Evolutionary conservation across 2,113 vertebrate genomes (phyloP), one percentile per base, ranked within the genome.

Genomic region (Otocyon megalotis): DNA sequence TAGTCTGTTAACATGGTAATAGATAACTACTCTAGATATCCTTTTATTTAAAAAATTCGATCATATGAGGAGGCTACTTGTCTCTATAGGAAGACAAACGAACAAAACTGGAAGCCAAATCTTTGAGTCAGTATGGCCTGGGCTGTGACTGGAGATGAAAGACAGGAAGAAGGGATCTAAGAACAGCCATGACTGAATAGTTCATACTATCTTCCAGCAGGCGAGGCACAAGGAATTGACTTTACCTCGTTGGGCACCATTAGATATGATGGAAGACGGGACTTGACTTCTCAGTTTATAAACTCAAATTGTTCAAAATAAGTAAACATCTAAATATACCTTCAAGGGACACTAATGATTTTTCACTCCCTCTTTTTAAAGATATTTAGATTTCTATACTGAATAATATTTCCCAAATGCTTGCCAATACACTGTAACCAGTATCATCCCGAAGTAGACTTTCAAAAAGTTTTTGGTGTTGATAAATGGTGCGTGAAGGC

Each of bases 361-460:
- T 69, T 24, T 26, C 15, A 63, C 15, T 1, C n/a, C 17, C 8
- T 77, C 1, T 82, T 15, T 90, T 62, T 16, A 65, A 94, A 94
- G 43, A 24, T 43, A 71, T 48, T 76, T 89, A 32, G 26, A 94
- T 56, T 91, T 94, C 22, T 26, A 69, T n/a, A 37, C 14, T 37
- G 26, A 24, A 62, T 87, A 94, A 90, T 37, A 48, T 71, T 62
- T 48, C 16, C n/a, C 37, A 94, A 95, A 90, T 76, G 22, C 74
- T 58, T 92, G 28, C n/a, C 54, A 30, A 50, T 32, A 19, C 10
- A 50, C 26, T 86, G 14, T 88, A 81, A 90, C 10, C 71, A 50
- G 6, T 43, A 58, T 17, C 19, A 74, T 50, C 32, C 13, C 0
- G 74, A 15, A 94, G 60, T 56, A 96, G 43, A 53, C 30, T 58